These are phyloP conservation scores for Lipophrys pholis DNA, from an alignment of 2,113 vertebrate genomes.

Conservation along the genomic window DNA sequence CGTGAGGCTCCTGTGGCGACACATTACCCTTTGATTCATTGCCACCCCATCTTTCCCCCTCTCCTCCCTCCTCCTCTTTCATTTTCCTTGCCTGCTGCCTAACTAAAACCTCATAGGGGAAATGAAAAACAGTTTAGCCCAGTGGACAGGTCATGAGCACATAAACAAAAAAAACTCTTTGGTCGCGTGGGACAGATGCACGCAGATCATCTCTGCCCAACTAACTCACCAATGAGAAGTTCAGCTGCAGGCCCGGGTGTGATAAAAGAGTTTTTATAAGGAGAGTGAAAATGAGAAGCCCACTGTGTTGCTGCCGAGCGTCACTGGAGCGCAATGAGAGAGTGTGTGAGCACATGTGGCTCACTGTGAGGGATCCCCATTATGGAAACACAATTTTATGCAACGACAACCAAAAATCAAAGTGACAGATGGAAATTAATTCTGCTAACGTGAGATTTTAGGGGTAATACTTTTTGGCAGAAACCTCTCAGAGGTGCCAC, in stretches of 20 bases:
- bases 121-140: constrained; percentile 89
- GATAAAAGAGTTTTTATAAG: constrained; percentile 52
- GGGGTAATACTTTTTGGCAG: constrained; percentile 42
- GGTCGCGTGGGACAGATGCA: constrained; percentile 76
- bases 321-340: neutral
- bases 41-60: constrained; percentile 57
- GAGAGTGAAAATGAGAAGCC: constrained; percentile 46
- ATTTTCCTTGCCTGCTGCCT: constrained; percentile 57
- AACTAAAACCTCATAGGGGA: constrained; percentile 86
- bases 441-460: constrained; percentile 22
- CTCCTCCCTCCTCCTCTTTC: constrained; percentile 68
- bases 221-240: constrained; percentile 84
- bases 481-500: constrained; percentile 44
- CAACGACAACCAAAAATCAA: constrained; percentile 6
- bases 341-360: constrained; percentile 29
- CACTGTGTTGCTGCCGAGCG: constrained; percentile 4
- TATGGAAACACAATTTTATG: constrained; percentile 22
- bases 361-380: neutral
- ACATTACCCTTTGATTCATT: constrained; percentile 84
- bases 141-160: constrained; percentile 84
- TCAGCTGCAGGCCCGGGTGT: constrained; percentile 50
- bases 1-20: constrained; percentile 78
- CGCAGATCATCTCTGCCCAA: constrained; percentile 84
- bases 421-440: constrained; percentile 42
- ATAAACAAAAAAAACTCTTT: constrained; percentile 83